phyloP scores from a whole-genome alignment of 2,888 invertebrate genomes.

The Diadegma fenestrale region DNA sequence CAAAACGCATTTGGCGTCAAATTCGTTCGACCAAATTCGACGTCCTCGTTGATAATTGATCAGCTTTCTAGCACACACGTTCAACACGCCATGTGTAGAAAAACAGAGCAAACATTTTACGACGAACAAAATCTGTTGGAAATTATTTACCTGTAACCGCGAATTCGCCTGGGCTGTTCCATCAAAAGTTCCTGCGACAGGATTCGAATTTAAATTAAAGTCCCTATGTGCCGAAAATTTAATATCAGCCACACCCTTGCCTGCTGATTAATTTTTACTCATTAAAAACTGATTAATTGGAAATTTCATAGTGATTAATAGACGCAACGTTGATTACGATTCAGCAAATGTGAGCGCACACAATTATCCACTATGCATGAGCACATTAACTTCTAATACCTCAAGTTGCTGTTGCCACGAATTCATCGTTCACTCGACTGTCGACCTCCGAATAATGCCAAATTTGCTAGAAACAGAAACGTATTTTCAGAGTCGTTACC shows the following conservation, averaged over 20 bases:
- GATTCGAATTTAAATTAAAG: too few species aligned
- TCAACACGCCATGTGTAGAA: background rate
- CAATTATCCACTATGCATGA: too few species aligned
- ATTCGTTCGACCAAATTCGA: slow-evolving; percentile 1
- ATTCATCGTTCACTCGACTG: background rate
- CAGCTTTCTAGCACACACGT: background rate
- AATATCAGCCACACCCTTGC: too few species aligned
- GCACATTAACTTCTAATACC: background rate
- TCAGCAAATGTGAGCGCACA: too few species aligned
- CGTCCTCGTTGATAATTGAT: background rate
- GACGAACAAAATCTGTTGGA: background rate
- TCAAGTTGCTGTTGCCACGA: too few species aligned
- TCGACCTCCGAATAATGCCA: background rate
- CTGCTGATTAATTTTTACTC: too few species aligned
- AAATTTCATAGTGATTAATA: too few species aligned
- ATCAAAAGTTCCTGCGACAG: background rate
- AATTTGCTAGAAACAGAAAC: background rate
- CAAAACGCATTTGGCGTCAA: background rate
- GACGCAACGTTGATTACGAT: too few species aligned
- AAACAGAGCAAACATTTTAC: background rate
- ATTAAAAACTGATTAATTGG: too few species aligned
- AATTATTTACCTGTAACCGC: background rate
- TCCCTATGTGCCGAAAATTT: too few species aligned
- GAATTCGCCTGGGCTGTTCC: background rate
- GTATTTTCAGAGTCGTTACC: background rate